A percentile compares a stretch with the other conserved stretches of the same genome.
These are phyloP conservation scores for Emydocephalus ijimae DNA, from an alignment of 2,113 vertebrate genomes.

Conservation along the genomic window DNA sequence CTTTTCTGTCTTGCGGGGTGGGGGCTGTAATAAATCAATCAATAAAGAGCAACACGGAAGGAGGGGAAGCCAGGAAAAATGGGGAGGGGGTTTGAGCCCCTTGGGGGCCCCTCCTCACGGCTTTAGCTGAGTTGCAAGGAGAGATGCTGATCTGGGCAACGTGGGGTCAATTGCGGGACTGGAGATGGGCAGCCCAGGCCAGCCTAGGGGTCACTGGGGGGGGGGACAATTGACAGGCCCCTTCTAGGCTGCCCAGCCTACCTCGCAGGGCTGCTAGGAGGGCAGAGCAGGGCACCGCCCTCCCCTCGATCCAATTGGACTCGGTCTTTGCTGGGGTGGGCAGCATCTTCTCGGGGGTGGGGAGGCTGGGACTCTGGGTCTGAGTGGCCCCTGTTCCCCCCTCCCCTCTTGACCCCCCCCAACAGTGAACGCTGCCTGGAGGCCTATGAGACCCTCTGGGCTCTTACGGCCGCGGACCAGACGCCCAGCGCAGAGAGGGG, in stretches of 20 bases:
- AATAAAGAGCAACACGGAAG: rapidly evolving
- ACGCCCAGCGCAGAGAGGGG: constrained; percentile 39
- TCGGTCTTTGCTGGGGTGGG: background rate
- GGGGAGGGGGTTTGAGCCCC: background rate
- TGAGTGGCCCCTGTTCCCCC: too few relatives aligned
- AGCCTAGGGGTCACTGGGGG: background rate
- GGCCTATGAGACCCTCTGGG: constrained; percentile 73
- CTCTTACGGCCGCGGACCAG: constrained; percentile 51
- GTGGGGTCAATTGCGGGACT: too few relatives aligned
- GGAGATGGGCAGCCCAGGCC: background rate
- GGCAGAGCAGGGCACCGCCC: background rate
- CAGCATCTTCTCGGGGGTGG: too few relatives aligned
- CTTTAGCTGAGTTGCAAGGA: background rate
- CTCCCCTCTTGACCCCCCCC: constrained; percentile 3
- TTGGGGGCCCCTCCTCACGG: too few relatives aligned
- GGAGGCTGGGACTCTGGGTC: background rate
- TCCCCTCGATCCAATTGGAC: background rate
- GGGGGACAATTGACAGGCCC: background rate
- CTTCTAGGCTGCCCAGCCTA: background rate
- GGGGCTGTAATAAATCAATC: background rate
- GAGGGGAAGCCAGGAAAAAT: background rate
- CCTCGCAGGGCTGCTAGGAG: background rate
- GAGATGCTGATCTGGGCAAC: background rate
- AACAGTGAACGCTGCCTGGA: constrained; percentile 81
- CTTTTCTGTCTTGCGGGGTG: background rate